Conservation (phyloP, 1,140 invertebrate species). For the Pantala flavescens region DNA sequence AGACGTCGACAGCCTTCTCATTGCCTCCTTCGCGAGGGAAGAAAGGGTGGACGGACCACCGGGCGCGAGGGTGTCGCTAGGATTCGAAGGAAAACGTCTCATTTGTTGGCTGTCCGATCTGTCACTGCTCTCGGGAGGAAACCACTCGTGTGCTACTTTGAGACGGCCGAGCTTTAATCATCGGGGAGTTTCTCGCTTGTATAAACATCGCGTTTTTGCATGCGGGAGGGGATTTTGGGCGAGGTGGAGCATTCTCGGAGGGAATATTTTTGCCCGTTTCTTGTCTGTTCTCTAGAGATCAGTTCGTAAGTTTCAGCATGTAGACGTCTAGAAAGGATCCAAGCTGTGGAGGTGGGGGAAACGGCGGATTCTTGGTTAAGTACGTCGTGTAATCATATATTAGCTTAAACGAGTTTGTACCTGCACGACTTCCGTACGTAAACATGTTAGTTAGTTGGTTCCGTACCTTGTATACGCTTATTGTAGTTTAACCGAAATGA, state of each 20-base stretch:
- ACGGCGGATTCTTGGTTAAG: no score
- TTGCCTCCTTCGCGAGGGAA: background rate
- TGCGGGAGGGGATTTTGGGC: background rate
- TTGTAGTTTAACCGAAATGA: no score
- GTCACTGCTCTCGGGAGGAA: background rate
- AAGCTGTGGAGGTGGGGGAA: no score
- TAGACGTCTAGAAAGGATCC: no score
- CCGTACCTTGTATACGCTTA: no score
- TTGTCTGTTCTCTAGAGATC: no score
- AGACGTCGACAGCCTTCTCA: background rate
- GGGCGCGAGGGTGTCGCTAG: background rate
- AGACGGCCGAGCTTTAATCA: background rate
- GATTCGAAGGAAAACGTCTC: slow-evolving; percentile 1
- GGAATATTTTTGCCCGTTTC: no score
- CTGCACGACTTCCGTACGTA: no score
- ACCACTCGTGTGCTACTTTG: background rate
- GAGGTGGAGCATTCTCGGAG: background rate
- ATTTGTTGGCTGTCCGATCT: background rate
- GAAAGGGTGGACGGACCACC: background rate
- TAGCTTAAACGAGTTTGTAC: no score
- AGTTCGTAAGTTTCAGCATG: no score
- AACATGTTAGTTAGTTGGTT: no score
- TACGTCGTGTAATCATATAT: no score
- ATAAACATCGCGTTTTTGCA: background rate
- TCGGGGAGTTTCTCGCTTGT: background rate